Conservation (phyloP, 2,797 vertebrate species). For the Acridotheres tristis region DNA sequence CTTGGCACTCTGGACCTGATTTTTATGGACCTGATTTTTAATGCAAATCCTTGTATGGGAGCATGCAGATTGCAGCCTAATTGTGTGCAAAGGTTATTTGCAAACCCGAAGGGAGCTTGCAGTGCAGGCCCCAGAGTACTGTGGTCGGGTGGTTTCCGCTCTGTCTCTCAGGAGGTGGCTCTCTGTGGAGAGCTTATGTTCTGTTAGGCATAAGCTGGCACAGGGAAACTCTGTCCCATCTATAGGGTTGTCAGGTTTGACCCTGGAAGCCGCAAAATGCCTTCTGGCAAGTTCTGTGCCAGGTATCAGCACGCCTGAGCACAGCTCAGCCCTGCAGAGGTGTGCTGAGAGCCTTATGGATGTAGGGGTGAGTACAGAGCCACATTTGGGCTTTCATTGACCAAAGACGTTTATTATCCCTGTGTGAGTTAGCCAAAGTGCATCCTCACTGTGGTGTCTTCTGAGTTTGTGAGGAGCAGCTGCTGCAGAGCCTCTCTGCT, state of each 20-base stretch:
- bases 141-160: fast-evolving
- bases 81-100: neutral
- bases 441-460: neutral
- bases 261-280: neutral
- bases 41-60: neutral
- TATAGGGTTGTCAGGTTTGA: neutral
- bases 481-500: neutral
- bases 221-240: fast-evolving
- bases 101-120: neutral
- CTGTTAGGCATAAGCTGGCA: neutral
- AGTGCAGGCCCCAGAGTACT: fast-evolving
- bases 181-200: neutral
- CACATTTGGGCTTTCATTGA: neutral
- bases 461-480: neutral
- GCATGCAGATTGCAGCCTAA: neutral
- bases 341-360: neutral
- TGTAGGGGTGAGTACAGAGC: neutral
- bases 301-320: neutral
- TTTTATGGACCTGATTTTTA: neutral
- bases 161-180: neutral
- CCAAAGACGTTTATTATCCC: neutral
- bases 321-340: neutral
- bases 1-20: neutral
- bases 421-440: neutral
- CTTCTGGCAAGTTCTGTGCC: neutral